Evolutionary conservation across 2,113 vertebrate species (phyloP).

Genomic region (Theristicus caerulescens): DNA sequence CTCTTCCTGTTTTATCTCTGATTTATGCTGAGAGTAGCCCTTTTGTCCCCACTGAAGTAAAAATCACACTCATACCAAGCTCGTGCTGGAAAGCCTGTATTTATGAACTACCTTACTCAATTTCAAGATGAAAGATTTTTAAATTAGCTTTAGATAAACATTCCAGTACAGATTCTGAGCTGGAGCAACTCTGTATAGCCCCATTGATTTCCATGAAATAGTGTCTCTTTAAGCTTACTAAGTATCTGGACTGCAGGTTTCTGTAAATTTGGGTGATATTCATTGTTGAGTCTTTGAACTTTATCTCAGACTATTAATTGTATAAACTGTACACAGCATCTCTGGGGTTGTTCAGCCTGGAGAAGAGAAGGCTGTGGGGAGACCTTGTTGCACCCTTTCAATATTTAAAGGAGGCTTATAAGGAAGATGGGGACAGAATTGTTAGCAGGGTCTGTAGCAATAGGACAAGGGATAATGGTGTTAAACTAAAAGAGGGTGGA

Average conservation of each 20-base stretch:
- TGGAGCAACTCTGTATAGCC: neutral
- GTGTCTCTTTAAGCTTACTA: neutral
- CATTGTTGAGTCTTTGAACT: neutral
- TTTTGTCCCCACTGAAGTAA: neutral
- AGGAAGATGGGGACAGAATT: neutral
- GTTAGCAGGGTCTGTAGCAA: neutral
- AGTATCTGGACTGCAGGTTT: neutral
- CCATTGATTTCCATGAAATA: neutral
- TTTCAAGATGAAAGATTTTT: conserved; percentile 11
- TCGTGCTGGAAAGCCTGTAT: neutral
- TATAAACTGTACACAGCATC: neutral
- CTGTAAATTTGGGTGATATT: neutral
- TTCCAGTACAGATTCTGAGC: neutral
- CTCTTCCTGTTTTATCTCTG: neutral
- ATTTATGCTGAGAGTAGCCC: neutral
- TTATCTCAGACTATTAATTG: neutral
- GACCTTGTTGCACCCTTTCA: neutral
- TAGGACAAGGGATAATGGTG: too few relatives aligned
- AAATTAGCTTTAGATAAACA: conserved; percentile 24
- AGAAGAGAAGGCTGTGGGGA: neutral
- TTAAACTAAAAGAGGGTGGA: too few relatives aligned
- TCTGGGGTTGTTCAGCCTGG: neutral
- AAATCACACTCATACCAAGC: neutral
- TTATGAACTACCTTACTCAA: neutral
- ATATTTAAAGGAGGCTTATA: neutral